Evolutionary conservation across 2,797 vertebrate genomes (phyloP).

Genomic region (Leptodactylus fallax): DNA sequence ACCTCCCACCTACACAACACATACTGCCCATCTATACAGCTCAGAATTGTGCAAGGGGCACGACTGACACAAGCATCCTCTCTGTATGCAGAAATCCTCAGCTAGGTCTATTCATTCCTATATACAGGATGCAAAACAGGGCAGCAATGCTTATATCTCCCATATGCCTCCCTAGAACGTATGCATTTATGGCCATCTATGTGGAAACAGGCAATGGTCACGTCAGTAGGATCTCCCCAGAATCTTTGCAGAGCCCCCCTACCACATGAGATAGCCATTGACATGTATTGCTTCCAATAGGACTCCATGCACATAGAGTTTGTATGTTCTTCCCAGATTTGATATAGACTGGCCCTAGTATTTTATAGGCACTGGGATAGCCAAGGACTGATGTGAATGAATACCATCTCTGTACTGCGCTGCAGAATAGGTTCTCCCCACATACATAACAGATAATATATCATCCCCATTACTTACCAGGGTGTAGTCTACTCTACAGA

Average conservation of each 20-base stretch:
- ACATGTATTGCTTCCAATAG: no score
- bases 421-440: not conserved
- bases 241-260: not conserved
- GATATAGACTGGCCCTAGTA: not conserved
- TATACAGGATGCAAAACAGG: not conserved
- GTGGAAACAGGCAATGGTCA: conserved; percentile 8
- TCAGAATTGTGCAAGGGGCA: no score
- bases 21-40: not conserved
- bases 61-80: no score
- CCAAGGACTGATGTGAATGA: not conserved
- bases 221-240: conserved; percentile 29
- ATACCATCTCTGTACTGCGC: not conserved
- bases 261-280: not conserved
- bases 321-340: not conserved
- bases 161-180: not conserved
- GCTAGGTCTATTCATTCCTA: not conserved
- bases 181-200: not conserved
- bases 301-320: not conserved
- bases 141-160: not conserved
- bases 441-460: not conserved
- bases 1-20: not conserved
- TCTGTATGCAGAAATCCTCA: not conserved
- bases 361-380: not conserved
- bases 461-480: not conserved
- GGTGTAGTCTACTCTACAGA: not conserved